Evolutionary conservation across 2,113 vertebrate species (phyloP).

Genomic region (Phrynocephalus versicolor): DNA sequence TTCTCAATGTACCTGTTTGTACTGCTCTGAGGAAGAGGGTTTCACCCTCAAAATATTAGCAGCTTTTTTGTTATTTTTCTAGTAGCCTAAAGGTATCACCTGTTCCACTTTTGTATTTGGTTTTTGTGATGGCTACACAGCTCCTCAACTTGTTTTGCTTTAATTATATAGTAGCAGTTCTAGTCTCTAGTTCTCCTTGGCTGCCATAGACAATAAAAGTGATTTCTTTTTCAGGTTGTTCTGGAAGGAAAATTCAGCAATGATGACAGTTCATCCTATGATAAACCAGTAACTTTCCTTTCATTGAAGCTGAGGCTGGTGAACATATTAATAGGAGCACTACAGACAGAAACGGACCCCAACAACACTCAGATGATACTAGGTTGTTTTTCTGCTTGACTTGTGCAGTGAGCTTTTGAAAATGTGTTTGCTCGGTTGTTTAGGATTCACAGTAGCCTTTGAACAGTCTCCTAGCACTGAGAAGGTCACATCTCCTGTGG

Average conservation of each 20-base stretch:
- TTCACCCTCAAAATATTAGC: too few species aligned
- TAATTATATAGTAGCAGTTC: not conserved
- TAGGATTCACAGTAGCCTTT: not conserved
- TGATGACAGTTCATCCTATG: constrained; percentile 86
- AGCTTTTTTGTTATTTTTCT: too few species aligned
- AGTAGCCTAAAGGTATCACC: too few species aligned
- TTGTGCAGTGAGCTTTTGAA: not conserved
- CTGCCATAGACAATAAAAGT: not conserved
- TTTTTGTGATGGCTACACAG: too few species aligned
- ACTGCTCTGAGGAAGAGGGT: too few species aligned
- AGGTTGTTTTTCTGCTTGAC: constrained; percentile 75
- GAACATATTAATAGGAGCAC: constrained; percentile 93
- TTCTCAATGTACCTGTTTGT: too few species aligned
- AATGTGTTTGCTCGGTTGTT: not conserved
- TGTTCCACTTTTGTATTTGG: too few species aligned
- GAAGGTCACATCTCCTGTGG: not conserved
- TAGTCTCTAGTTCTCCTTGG: not conserved
- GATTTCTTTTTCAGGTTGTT: constrained; percentile 80
- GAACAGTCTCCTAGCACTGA: not conserved
- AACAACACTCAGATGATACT: constrained; percentile 97
- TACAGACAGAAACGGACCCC: constrained; percentile 94
- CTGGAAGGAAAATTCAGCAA: constrained; percentile 96
- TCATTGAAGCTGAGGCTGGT: constrained; percentile 93
- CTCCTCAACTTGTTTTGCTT: too few species aligned
- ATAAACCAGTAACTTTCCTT: constrained; percentile 92